phyloP scores from a whole-genome alignment of 2,888 invertebrate genomes.

The Serripes groenlandicus region DNA sequence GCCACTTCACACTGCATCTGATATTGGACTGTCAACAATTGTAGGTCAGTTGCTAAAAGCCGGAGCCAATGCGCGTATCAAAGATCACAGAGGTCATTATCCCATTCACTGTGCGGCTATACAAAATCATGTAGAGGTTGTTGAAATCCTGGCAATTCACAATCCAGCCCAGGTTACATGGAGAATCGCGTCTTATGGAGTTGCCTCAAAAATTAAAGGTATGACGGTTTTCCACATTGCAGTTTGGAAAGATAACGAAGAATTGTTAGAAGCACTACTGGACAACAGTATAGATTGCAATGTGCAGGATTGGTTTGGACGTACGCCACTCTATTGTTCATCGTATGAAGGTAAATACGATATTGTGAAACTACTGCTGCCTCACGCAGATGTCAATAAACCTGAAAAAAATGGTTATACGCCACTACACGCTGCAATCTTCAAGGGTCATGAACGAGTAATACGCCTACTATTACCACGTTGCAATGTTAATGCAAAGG shows the following conservation, averaged over 20 bases:
- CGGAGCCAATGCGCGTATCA: conserved; percentile 29
- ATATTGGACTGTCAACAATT: conserved; percentile 15
- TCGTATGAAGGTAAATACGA: conserved; percentile 5
- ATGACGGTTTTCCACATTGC: conserved; percentile 50
- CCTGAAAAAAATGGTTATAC: conserved; percentile 46
- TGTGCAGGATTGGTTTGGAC: conserved; percentile 46
- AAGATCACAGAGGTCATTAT: conserved; percentile 49
- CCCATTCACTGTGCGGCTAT: conserved; percentile 55
- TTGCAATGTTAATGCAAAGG: conserved; percentile 42
- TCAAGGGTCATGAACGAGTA: conserved; percentile 9
- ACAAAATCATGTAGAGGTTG: conserved; percentile 24
- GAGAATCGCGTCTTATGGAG: conserved; percentile 42
- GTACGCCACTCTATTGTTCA: conserved; percentile 42
- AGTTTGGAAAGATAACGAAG: conserved; percentile 39
- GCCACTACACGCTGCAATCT: conserved; percentile 46
- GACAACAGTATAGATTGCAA: conserved; percentile 29
- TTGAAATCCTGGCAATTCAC: conserved; percentile 10
- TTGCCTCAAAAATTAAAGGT: conserved; percentile 31
- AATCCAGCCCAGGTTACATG: conserved; percentile 24
- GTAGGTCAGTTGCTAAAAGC: conserved; percentile 24
- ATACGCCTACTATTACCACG: not conserved
- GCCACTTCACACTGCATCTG: conserved; percentile 51
- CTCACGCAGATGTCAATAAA: conserved; percentile 10
- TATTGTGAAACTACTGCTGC: conserved; percentile 9
- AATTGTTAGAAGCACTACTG: conserved; percentile 30